Conservation (phyloP, 2,113 vertebrate genomes). For the Coptodon rendalli region DNA sequence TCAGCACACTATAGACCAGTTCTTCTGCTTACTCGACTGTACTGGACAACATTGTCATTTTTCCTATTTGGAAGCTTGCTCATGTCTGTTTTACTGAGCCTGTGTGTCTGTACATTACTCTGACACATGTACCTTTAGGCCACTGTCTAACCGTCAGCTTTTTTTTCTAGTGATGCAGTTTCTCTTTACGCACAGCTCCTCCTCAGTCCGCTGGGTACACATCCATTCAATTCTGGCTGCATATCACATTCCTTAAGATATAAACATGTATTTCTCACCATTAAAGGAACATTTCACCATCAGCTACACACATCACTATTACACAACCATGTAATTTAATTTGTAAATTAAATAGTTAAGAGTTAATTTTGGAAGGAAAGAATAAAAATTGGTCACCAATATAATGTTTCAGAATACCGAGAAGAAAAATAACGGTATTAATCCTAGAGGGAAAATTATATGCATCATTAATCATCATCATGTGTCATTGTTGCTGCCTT, state of each 20-base stretch:
- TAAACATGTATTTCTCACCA: neutral
- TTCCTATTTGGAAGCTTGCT: neutral
- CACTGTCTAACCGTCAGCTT: neutral
- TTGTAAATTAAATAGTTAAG: neutral
- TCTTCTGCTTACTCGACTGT: neutral
- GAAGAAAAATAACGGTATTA: accelerated
- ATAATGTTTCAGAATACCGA: neutral
- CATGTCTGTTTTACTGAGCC: neutral
- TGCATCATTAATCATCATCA: neutral
- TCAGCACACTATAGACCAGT: neutral
- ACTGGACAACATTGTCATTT: neutral
- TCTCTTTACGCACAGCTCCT: neutral
- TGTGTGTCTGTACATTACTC: neutral
- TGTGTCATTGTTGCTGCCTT: neutral
- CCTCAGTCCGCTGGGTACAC: neutral
- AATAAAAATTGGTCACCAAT: neutral
- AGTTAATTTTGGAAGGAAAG: neutral
- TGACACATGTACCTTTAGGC: neutral
- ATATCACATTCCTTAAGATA: neutral
- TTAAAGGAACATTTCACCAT: neutral
- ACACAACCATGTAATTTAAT: neutral
- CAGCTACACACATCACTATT: neutral
- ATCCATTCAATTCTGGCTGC: neutral
- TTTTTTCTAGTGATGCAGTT: neutral
- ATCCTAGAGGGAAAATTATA: neutral